These are phyloP conservation scores for Netelia melanura DNA, from an alignment of 2,888 invertebrate genomes.

Conservation along the genomic window DNA sequence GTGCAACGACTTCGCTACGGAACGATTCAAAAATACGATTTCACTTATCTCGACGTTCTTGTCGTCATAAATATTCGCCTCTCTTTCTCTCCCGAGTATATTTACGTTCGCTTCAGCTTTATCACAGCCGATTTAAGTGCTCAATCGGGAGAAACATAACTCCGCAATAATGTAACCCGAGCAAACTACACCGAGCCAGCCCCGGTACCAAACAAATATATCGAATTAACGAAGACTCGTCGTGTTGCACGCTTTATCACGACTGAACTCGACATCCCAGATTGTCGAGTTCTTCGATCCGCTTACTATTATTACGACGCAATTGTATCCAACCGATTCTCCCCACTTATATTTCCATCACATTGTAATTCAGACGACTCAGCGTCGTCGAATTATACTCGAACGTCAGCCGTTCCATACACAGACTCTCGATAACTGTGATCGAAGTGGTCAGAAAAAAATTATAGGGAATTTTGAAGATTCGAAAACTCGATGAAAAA, in stretches of 20 bases:
- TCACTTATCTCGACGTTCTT: not conserved
- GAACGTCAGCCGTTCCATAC: no score
- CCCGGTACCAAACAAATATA: not conserved
- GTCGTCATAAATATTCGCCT: not conserved
- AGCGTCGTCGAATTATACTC: not conserved
- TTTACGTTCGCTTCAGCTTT: not conserved
- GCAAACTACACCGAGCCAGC: not conserved
- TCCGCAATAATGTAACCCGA: not conserved
- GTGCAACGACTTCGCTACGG: not conserved
- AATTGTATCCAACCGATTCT: conserved; percentile 10
- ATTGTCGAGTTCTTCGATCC: conserved; percentile 16
- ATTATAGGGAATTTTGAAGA: no score
- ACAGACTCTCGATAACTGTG: no score
- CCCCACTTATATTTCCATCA: not conserved
- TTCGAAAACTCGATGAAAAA: no score
- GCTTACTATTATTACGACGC: conserved; percentile 31
- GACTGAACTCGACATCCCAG: conserved; percentile 14
- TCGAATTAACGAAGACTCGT: not conserved
- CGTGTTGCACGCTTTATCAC: conserved; percentile 4
- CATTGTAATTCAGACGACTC: not conserved
- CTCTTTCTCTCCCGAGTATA: not conserved
- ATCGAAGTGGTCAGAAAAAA: no score
- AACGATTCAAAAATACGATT: not conserved
- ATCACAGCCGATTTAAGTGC: no score
- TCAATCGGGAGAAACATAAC: no score